Conservation (phyloP, 2,888 invertebrate genomes). For the Actias luna region DNA sequence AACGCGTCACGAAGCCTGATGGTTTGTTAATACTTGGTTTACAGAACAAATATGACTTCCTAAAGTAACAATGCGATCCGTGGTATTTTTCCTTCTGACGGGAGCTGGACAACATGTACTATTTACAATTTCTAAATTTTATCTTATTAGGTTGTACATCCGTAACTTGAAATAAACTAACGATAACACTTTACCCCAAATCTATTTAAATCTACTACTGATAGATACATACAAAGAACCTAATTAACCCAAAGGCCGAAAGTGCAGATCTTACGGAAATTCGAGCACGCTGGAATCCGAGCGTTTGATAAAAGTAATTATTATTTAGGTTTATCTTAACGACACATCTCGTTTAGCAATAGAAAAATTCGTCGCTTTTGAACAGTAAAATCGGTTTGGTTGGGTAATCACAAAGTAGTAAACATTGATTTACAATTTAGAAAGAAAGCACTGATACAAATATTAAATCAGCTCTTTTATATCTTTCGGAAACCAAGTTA, state of each 20-base stretch:
- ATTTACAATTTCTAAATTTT: too few relatives aligned
- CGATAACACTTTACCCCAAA: too few relatives aligned
- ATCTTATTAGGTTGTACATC: too few relatives aligned
- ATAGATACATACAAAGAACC: neutral
- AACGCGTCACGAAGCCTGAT: too few relatives aligned
- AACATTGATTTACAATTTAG: neutral
- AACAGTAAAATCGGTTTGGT: neutral
- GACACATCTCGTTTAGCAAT: neutral
- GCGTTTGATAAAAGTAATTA: neutral
- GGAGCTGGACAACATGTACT: too few relatives aligned
- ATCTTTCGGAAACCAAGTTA: conserved; percentile 16
- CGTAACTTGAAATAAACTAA: too few relatives aligned
- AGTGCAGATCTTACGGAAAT: neutral
- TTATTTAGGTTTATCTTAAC: neutral
- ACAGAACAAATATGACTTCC: too few relatives aligned
- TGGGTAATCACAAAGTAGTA: neutral
- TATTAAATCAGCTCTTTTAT: conserved; percentile 23
- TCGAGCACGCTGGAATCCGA: neutral
- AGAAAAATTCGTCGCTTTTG: neutral
- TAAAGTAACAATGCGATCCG: too few relatives aligned
- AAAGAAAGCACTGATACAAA: conserved; percentile 19
- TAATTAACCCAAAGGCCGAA: neutral
- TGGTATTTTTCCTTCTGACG: too few relatives aligned
- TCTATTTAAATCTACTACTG: too few relatives aligned
- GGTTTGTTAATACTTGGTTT: too few relatives aligned